A percentile compares a stretch with the other conserved stretches of the same genome.
These are phyloP conservation scores for Cyanoliseus patagonus DNA, from an alignment of 2,113 vertebrate genomes.

Conservation along the genomic window DNA sequence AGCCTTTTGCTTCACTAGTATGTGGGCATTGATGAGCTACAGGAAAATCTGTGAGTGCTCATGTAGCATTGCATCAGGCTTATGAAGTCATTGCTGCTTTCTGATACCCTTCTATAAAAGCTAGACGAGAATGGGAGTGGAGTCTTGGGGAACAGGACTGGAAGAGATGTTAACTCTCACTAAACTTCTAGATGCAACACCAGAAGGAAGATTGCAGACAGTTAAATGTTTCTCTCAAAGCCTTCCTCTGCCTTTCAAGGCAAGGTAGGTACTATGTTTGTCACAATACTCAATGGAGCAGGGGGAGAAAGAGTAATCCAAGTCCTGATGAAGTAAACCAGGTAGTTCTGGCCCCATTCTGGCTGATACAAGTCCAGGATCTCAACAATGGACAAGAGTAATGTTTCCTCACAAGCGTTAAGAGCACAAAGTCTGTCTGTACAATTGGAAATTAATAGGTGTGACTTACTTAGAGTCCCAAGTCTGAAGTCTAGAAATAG, in stretches of 20 bases:
- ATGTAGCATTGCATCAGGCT: slow-evolving; percentile 42
- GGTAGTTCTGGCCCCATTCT: background rate
- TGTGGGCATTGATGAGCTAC: background rate
- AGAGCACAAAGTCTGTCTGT: background rate
- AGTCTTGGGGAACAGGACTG: background rate
- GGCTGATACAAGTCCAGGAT: background rate
- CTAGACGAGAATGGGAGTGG: background rate
- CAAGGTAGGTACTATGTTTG: background rate
- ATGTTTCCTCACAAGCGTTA: background rate
- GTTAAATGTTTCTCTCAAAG: background rate
- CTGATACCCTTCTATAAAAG: background rate
- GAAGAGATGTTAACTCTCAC: background rate
- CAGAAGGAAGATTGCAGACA: background rate
- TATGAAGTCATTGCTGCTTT: slow-evolving; percentile 44
- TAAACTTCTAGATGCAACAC: background rate
- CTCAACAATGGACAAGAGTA: too few species aligned
- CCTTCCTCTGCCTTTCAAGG: background rate
- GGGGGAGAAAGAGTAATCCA: background rate
- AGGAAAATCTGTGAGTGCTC: background rate
- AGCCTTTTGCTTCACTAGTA: background rate
- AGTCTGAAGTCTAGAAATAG: background rate
- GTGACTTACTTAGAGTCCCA: background rate
- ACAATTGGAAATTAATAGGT: background rate
- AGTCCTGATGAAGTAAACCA: background rate
- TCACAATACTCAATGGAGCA: background rate